Evolutionary conservation across 92 coral and sea anemone species (phyloP).

Genomic region (Actinernus sp.): DNA sequence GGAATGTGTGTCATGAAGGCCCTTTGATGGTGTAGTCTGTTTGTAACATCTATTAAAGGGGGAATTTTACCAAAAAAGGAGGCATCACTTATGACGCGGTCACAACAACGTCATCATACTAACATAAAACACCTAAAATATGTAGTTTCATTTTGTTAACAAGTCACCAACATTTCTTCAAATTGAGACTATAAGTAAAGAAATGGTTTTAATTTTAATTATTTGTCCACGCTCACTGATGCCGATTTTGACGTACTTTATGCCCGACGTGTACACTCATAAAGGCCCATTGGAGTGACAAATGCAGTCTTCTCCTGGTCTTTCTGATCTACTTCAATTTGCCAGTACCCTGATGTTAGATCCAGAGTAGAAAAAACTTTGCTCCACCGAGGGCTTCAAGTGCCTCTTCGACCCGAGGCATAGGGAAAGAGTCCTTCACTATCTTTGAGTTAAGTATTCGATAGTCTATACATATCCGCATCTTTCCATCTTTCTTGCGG

Average conservation of each 20-base stretch:
- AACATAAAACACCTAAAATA: too few species aligned
- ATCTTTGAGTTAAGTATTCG: conserved; percentile 3
- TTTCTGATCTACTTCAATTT: neutral
- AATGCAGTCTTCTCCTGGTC: conserved; percentile 11
- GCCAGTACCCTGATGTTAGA: conserved; percentile 3
- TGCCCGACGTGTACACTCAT: conserved; percentile 18
- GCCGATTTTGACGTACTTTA: conserved; percentile 6
- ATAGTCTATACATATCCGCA: conserved; percentile 7
- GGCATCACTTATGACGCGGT: too few species aligned
- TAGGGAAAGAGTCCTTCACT: neutral
- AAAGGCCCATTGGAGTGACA: conserved; percentile 18
- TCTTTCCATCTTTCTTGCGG: neutral
- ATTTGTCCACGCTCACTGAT: too few species aligned
- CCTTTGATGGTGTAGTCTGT: too few species aligned
- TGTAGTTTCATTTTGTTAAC: too few species aligned
- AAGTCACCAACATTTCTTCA: too few species aligned
- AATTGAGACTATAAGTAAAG: too few species aligned
- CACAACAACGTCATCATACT: too few species aligned
- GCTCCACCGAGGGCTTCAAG: conserved; percentile 5
- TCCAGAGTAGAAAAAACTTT: conserved; percentile 16
- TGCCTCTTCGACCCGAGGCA: neutral
- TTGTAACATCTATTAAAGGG: too few species aligned
- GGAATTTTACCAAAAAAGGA: too few species aligned
- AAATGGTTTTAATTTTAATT: too few species aligned
- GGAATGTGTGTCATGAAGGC: too few species aligned